phyloP scores from a whole-genome alignment of 1,140 invertebrate species.

The Macrobrachium rosenbergii region DNA sequence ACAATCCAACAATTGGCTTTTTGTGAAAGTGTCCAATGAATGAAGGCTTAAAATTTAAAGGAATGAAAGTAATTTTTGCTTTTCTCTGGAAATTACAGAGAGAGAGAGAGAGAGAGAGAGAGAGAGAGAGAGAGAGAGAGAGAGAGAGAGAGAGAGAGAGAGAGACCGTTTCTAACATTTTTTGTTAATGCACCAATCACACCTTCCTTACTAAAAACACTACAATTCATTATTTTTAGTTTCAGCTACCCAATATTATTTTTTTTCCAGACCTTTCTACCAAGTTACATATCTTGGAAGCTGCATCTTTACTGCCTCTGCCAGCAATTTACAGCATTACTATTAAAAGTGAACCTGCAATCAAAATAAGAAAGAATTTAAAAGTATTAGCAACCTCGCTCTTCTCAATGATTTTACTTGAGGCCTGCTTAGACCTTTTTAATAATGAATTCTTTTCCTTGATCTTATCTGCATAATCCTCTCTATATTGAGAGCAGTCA shows the following conservation, averaged over 20 bases:
- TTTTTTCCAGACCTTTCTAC: not conserved
- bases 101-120: constrained; percentile 11
- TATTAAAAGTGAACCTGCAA: no score
- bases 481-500: no score
- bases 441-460: no score
- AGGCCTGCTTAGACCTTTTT: no score
- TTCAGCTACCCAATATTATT: not conserved
- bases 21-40: not conserved
- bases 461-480: no score
- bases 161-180: not conserved
- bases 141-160: constrained; percentile 2
- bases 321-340: no score
- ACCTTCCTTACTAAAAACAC: not conserved
- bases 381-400: no score
- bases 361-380: no score
- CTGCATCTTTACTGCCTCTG: no score
- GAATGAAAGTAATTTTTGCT: not conserved
- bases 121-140: constrained; percentile 15
- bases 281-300: no score
- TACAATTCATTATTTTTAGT: not conserved
- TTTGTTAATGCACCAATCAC: not conserved
- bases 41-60: not conserved
- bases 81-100: not conserved
- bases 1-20: not conserved
- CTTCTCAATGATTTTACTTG: no score